A percentile compares a stretch with the other conserved stretches of the same genome.
These are phyloP conservation scores for Holothuria leucospilota DNA, from an alignment of 53 echinoderm and acorn worm genomes.

Conservation along the genomic window DNA sequence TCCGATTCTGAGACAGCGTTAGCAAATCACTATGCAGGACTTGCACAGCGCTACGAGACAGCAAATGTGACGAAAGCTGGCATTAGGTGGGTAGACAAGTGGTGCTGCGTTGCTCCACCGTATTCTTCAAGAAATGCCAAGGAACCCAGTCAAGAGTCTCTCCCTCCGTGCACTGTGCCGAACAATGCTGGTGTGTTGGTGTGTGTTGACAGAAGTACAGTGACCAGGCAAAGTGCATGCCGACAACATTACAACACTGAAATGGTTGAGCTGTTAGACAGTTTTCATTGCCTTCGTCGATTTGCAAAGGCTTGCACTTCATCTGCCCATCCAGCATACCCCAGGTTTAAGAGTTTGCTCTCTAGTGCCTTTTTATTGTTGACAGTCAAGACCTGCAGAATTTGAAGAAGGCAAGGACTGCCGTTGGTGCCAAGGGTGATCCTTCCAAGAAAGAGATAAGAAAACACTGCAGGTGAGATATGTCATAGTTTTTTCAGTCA, in stretches of 20 bases:
- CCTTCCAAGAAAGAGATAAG: no score
- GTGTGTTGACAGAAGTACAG: neutral
- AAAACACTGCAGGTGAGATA: no score
- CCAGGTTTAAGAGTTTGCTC: slow-evolving; percentile 5
- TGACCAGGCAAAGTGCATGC: slow-evolving; percentile 2
- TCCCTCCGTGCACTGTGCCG: neutral
- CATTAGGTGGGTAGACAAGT: slow-evolving; percentile 39
- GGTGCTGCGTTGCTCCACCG: slow-evolving; percentile 32
- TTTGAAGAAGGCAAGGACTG: neutral
- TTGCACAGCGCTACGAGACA: slow-evolving; percentile 11
- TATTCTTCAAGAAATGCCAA: neutral
- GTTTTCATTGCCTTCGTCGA: neutral
- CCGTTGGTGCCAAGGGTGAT: no score
- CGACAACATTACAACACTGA: neutral
- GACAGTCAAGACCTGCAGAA: no score
- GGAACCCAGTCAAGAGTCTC: neutral
- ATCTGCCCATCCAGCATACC: slow-evolving; percentile 38
- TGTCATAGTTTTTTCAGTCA: neutral
- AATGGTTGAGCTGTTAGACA: neutral
- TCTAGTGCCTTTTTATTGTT: slow-evolving; percentile 44
- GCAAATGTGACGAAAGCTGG: slow-evolving; percentile 29
- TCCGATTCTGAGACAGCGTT: slow-evolving; percentile 34
- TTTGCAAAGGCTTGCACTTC: slow-evolving; percentile 30
- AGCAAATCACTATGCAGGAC: slow-evolving; percentile 28
- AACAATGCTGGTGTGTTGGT: slow-evolving; percentile 10